Conservation (phyloP, 2,888 invertebrate genomes). For the Papilio protenor region DNA sequence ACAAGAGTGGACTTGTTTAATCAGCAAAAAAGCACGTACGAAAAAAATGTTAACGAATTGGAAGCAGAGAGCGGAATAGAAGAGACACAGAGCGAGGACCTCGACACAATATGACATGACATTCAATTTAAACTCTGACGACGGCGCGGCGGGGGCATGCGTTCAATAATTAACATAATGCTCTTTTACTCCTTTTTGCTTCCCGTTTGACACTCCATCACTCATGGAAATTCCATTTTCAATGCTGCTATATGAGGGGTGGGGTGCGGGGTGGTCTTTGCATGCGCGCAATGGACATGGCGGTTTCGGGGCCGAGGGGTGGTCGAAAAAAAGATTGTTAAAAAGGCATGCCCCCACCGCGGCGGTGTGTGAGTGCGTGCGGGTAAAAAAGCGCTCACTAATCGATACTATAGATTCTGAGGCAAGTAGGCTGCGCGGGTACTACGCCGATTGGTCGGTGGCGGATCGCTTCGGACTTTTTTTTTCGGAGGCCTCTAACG, state of each 20-base stretch:
- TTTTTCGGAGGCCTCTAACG: constrained; percentile 74
- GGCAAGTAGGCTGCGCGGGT: constrained; percentile 80
- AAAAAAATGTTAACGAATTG: constrained; percentile 38
- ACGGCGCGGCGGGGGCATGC: constrained; percentile 60
- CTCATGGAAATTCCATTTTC: constrained; percentile 85
- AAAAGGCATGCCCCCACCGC: constrained; percentile 80
- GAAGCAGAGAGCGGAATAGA: constrained; percentile 46
- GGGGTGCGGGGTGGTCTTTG: constrained; percentile 79
- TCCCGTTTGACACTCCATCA: constrained; percentile 85
- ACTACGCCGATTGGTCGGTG: constrained; percentile 70
- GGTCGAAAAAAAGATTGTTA: constrained; percentile 84
- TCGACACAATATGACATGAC: constrained; percentile 72
- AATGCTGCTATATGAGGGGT: constrained; percentile 80
- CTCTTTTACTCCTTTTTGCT: constrained; percentile 83
- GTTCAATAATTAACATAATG: constrained; percentile 84
- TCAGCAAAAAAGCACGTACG: constrained; percentile 44
- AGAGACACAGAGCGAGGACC: constrained; percentile 52
- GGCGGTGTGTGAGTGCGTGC: constrained; percentile 81
- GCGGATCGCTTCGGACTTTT: constrained; percentile 65
- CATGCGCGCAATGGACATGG: constrained; percentile 83
- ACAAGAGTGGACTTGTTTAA: constrained; percentile 41
- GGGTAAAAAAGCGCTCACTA: constrained; percentile 82
- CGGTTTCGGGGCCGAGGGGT: constrained; percentile 78
- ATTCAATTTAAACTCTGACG: constrained; percentile 82
- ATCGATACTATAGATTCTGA: constrained; percentile 84